Base-by-base conservation (phyloP, 1,140 invertebrate species). In the Eumaeus atala region DNA sequence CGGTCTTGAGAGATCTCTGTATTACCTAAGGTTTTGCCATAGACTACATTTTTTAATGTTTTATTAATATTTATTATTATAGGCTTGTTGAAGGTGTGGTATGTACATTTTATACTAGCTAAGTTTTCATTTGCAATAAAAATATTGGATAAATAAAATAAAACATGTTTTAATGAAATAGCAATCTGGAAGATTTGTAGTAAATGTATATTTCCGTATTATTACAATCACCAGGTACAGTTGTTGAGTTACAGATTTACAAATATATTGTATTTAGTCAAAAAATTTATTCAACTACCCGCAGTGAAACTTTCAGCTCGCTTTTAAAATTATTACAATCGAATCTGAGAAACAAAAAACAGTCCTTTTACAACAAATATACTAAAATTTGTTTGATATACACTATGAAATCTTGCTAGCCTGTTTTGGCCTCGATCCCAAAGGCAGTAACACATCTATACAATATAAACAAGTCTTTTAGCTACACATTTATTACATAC, bases 221-320 rank as follows among this genome's bases (percentile, higher is more conserved):
- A 76, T 81, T 82, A 83, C 79, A 84, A 84, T 84, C 77, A 82
- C 75, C 83, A 86, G 83, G 83, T 86, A 86, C 83, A 80, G 78
- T 75, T 81, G 77, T 77, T 72, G 73, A 82, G 76, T 79, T 75
- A 78, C 67, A 75, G 68, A 72, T 78, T 78, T 80, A 78, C 72
- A 77, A 82, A 78, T 74, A 75, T 74, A 74, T 70, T 67, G 61
- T 71, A 65, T 68, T 73, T 72, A 52, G 76, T 79, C 77, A 80
- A 73, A 76, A 66, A 66, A 33, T 60, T 67, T 68, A 66, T 66
- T 68, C 52, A 59, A 62, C 70, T 69, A 73, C 66, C 61, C 56
- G 64, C 60, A 61, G 70, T 63, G 64, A 68, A 65, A 60, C 61
- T 58, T 60, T 54, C 58, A 50, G 51, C 67, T 55, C 57, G 59